phyloP scores from a whole-genome alignment of 2,113 vertebrate species.

The Microtus montanus region DNA sequence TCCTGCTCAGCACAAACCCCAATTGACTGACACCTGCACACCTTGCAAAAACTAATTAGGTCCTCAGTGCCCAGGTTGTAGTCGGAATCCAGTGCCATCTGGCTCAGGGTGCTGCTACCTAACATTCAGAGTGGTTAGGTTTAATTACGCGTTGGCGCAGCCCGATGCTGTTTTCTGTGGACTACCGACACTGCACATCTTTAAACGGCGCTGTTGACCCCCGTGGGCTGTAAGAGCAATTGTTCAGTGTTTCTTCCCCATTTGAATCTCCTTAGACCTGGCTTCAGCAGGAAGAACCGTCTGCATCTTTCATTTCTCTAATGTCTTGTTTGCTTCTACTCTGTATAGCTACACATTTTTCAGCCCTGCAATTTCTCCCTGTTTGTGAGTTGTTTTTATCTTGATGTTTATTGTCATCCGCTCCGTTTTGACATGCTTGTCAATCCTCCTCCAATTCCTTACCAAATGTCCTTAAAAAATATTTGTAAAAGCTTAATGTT shows the following conservation, averaged over 20 bases:
- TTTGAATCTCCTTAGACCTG: constrained; percentile 49
- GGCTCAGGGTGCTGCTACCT: constrained; percentile 35
- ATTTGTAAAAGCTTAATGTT: constrained; percentile 63
- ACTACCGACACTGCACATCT: constrained; percentile 49
- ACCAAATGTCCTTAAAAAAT: constrained; percentile 44
- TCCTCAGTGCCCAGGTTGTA: constrained; percentile 59
- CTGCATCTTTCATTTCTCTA: constrained; percentile 52
- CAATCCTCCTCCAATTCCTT: not conserved
- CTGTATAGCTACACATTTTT: constrained; percentile 4
- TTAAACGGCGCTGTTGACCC: constrained; percentile 53
- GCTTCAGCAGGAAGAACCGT: constrained; percentile 12
- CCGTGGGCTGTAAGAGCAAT: constrained; percentile 36
- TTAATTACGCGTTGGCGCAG: constrained; percentile 69
- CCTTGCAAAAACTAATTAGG: constrained; percentile 73
- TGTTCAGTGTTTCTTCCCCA: constrained; percentile 2
- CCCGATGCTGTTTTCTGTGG: constrained; percentile 57
- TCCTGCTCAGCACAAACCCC: constrained; percentile 54
- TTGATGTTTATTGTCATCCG: not conserved
- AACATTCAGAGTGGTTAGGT: constrained; percentile 59
- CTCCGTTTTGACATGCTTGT: constrained; percentile 20
- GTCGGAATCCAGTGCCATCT: constrained; percentile 61
- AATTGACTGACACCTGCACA: constrained; percentile 64
- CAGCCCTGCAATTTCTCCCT: constrained; percentile 28
- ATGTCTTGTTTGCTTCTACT: not conserved
- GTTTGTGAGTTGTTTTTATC: constrained; percentile 33